Base-by-base conservation (phyloP, 2,113 vertebrate species). In the Sapayoa aenigma region DNA sequence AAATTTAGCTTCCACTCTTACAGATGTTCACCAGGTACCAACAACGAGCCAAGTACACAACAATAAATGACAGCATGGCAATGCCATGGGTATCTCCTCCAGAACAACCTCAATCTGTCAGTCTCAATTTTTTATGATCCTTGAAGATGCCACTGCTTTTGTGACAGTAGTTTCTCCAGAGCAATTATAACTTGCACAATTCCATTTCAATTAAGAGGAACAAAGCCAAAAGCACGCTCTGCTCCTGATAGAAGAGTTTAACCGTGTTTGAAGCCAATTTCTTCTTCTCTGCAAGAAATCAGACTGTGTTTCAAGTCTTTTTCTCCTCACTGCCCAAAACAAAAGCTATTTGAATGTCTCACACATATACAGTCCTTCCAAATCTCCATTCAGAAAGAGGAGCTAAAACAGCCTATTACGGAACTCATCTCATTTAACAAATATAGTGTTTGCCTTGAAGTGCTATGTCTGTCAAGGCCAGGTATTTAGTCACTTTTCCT, bases 151-250 rank as follows among this genome's bases (percentile, higher is more conserved):
- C 67, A 69, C 39, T 71, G 84, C 60, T 91, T 90, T 88, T 94
- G 89, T 73, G 68, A 67, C 67, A 81, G 89, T 28, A 77, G 39
- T 30, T 90, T 84, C 84, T 91, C 78, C 84, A 67, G 76, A 75
- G 83, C 72, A 95, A 95, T 96, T 95, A 91, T 31, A 93, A 95
- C 37, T 94, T 84, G 83, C 83, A 94, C 79, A 93, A 80, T 84
- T 93, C 94, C 86, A 69, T 78, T 87, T 80, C 84, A 96, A 94
- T 95, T 96, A 97, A 90, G 49, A 71, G 53, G 75, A 90, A 96
- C 94, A 96, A 96, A 89, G 93, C 56, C 84, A 95, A 42, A 93
- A 94, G 69, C 1, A 0, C 49, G 21, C 53, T 65, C 58, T 62
- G 18, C 49, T 82, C 58, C 30, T 69, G 58, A 73, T 4, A 95